Evolutionary conservation across 2,797 vertebrate species (phyloP).

Genomic region (Melopsittacus undulatus): DNA sequence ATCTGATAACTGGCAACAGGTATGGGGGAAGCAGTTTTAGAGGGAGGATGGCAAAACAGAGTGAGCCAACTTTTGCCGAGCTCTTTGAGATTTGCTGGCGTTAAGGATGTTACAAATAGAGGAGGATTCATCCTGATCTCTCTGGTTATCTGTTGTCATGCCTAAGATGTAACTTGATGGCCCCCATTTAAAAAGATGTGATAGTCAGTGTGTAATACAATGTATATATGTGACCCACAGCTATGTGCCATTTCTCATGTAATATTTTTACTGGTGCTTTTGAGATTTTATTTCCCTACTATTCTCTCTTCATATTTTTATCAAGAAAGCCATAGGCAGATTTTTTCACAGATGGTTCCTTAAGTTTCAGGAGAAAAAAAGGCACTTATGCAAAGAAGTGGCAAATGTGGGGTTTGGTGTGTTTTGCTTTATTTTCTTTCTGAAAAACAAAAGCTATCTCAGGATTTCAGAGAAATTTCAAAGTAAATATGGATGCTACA

Average conservation of each 20-base stretch:
- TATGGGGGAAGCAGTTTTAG: not conserved
- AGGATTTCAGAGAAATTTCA: not conserved
- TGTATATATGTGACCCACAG: not conserved
- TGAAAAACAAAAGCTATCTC: not conserved
- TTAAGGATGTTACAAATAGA: not conserved
- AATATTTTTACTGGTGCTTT: not conserved
- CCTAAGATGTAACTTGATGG: not conserved
- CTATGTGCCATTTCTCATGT: not conserved
- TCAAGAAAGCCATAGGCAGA: not conserved
- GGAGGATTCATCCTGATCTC: not conserved
- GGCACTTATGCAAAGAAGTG: not conserved
- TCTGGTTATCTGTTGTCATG: not conserved
- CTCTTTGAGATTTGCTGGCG: not conserved
- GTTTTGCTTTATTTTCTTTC: not conserved
- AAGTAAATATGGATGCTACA: not conserved
- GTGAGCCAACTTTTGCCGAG: not conserved
- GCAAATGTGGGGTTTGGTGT: not conserved
- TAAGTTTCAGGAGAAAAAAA: not conserved
- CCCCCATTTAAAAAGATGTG: not conserved
- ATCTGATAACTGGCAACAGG: not conserved
- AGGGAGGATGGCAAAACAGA: not conserved
- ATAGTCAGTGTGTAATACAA: not conserved
- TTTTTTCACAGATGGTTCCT: not conserved
- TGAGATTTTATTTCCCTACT: not conserved
- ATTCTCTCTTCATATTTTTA: not conserved